Conservation (phyloP, 2,888 invertebrate species). For the Polydrusus cervinus region DNA sequence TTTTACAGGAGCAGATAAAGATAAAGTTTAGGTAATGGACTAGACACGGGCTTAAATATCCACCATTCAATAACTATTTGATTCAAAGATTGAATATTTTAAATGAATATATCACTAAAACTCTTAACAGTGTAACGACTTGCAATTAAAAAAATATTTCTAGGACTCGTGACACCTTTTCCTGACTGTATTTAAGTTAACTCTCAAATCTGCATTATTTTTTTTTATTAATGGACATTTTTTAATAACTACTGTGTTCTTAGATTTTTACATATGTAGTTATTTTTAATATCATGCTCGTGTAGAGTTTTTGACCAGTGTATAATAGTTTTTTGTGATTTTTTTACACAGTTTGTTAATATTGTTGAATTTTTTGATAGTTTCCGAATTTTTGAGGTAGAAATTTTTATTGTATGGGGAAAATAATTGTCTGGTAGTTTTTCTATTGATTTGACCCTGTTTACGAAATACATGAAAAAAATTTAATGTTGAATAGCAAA, state of each 20-base stretch:
- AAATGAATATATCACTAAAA: no score
- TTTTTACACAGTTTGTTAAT: conserved; percentile 26
- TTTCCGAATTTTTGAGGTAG: conserved; percentile 1
- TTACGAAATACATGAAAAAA: not conserved
- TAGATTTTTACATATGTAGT: conserved; percentile 28
- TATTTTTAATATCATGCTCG: conserved; percentile 21
- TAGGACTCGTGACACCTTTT: not conserved
- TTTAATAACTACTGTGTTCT: conserved; percentile 13
- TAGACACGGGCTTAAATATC: no score
- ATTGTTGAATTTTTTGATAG: not conserved
- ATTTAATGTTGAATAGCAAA: not conserved
- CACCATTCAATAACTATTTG: no score
- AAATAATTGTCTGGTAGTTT: conserved; percentile 14
- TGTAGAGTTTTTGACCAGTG: conserved; percentile 27
- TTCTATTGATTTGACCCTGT: not conserved
- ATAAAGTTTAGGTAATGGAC: no score
- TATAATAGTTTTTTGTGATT: conserved; percentile 23
- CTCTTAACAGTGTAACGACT: no score
- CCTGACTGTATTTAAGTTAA: not conserved
- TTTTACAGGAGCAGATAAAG: no score
- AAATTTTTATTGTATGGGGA: not conserved
- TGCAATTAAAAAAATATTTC: no score
- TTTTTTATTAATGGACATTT: not conserved
- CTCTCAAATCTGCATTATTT: conserved; percentile 20
- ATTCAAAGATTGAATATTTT: no score